Evolutionary conservation across 2,888 invertebrate genomes (phyloP), one percentile per base, ranked within the genome.

Genomic region (Xiphydria camelus): DNA sequence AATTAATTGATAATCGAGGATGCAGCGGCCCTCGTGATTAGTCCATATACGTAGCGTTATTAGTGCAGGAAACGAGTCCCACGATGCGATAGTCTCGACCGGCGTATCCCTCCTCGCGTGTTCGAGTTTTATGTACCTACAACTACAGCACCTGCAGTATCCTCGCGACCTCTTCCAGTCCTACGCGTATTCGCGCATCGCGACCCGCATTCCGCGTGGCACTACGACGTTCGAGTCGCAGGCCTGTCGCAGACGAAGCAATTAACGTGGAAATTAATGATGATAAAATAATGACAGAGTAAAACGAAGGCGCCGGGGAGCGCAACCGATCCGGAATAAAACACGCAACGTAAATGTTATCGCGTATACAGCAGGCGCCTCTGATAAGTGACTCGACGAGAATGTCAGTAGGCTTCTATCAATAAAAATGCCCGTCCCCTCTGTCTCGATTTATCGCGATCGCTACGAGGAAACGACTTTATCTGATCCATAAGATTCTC

Each of bases 271-370:
- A 46, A 53, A 55, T 55, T 53, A 55, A 50, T 34, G 46, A 47
- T 51, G 55, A 59, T 61, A 47, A 61, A 59, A 52, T 57, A 59
- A 61, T 53, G 43, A 54, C 48, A 51, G 43, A 46, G 48, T 37
- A 32, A 15, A 46, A 25, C 15, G 32, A 21, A 20, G 32, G 25
- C 33, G 7, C 14, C 22, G 14, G 26, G 5, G 12, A 26, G 0
- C 10, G 10, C 26, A 10, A 26, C 10, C 26, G 14, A 26, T 26
- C 10, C 14, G 4, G 26, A 26, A 26, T 10, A 26, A 10, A 26
- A n/a, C 10, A 39, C 29, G 29, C 39, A 39, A 31, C 18, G 12
- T 12, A 18, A 37, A 45, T 54, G 39, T 58, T 49, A 59, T 59
- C 53, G 29, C 10, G 17, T 33, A 41, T 35, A 22, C 5, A 31